phyloP scores from a whole-genome alignment of 2,888 invertebrate genomes.

The Drosophila sordidula region DNA sequence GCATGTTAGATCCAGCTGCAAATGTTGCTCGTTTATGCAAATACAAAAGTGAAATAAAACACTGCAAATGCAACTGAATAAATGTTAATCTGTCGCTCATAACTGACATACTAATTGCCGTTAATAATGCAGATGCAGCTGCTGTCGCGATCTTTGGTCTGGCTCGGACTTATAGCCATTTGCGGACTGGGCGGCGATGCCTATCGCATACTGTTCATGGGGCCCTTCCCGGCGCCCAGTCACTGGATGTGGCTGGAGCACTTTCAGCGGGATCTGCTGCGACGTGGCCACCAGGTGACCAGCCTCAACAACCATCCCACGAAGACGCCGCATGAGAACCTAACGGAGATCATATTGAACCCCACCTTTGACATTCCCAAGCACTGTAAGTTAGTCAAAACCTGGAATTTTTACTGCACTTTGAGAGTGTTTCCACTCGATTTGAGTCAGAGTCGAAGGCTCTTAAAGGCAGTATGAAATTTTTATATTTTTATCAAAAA shows the following conservation, averaged over 20 bases:
- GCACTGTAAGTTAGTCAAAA: slow-evolving; percentile 75
- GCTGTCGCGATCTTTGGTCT: slow-evolving; percentile 48
- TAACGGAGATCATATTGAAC: slow-evolving; percentile 84
- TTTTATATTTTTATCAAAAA: too few relatives aligned
- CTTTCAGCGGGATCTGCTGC: slow-evolving; percentile 81
- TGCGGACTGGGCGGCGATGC: slow-evolving; percentile 26
- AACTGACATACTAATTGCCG: slow-evolving; percentile 25
- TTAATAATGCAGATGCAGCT: slow-evolving; percentile 54
- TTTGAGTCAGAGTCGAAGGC: too few relatives aligned
- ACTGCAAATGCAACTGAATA: slow-evolving; percentile 34
- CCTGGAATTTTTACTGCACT: too few relatives aligned
- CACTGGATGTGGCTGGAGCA: slow-evolving; percentile 85
- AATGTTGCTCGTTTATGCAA: slow-evolving; percentile 54
- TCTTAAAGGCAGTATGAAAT: too few relatives aligned
- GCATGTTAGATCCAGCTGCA: slow-evolving; percentile 6
- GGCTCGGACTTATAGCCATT: slow-evolving; percentile 41
- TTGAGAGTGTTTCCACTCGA: too few relatives aligned
- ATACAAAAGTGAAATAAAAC: slow-evolving; percentile 37
- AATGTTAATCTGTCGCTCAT: slow-evolving; percentile 41
- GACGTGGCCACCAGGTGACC: slow-evolving; percentile 85
- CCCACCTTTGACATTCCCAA: slow-evolving; percentile 83
- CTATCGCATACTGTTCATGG: slow-evolving; percentile 83
- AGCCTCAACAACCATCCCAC: slow-evolving; percentile 82
- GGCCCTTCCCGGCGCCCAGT: slow-evolving; percentile 84
- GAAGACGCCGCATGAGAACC: slow-evolving; percentile 84